Percentiles rank a stretch among this genome's conserved stretches.
Conservation (phyloP, 2,113 vertebrate genomes). For the Notothenia rossii region DNA sequence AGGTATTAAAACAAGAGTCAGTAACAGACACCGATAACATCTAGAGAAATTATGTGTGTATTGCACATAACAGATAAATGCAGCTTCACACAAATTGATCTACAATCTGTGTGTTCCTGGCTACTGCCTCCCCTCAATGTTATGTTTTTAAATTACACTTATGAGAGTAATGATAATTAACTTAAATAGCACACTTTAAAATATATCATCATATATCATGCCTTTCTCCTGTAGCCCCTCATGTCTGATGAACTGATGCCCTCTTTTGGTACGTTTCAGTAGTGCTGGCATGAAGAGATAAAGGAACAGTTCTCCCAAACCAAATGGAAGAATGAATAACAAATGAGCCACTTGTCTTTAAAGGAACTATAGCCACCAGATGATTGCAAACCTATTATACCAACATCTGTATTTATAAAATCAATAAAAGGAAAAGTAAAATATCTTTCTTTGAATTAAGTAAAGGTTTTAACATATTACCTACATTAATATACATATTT, state of each 20-base stretch:
- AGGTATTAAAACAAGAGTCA: no score
- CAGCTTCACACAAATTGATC: not conserved
- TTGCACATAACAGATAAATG: not conserved
- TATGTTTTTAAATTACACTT: not conserved
- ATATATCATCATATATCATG: no score
- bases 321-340: not conserved
- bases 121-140: not conserved
- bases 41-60: no score
- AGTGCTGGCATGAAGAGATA: not conserved
- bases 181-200: no score
- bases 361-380: not conserved
- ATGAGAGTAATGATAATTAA: not conserved
- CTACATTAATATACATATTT: no score
- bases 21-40: no score
- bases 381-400: not conserved
- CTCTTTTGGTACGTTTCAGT: constrained; percentile 32
- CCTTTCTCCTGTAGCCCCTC: not conserved
- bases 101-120: not conserved
- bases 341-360: not conserved
- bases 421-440: not conserved
- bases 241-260: constrained; percentile 26
- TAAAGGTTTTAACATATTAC: no score
- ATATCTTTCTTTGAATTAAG: not conserved
- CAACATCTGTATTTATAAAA: not conserved
- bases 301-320: not conserved